A percentile compares a stretch with the other conserved stretches of the same genome.
Conservation (phyloP, 2,797 vertebrate genomes). For the Xiphophorus birchmanni region DNA sequence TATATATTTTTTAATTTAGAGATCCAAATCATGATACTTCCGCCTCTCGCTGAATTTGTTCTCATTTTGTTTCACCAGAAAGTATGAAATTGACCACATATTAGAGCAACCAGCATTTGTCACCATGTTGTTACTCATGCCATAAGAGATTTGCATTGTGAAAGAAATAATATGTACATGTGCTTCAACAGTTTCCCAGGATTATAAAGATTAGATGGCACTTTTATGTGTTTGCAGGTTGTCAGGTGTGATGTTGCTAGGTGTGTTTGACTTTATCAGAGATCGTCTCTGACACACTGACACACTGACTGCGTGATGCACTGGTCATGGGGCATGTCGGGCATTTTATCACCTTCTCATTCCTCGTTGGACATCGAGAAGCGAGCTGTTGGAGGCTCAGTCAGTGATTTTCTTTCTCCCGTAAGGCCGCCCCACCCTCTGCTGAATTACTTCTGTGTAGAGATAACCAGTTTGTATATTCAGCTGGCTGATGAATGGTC, state of each 20-base stretch:
- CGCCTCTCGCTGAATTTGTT: neutral
- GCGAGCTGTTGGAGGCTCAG: slow-evolving; percentile 28
- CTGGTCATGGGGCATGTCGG: neutral
- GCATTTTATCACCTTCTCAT: slow-evolving; percentile 24
- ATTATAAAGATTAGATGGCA: slow-evolving; percentile 1
- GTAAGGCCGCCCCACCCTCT: slow-evolving; percentile 19
- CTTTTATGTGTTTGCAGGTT: neutral
- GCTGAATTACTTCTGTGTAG: slow-evolving; percentile 47
- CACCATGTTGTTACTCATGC: neutral
- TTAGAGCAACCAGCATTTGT: neutral
- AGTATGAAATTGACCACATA: neutral
- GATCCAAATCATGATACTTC: neutral
- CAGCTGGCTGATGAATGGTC: slow-evolving; percentile 57
- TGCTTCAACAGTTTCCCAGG: neutral
- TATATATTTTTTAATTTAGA: neutral
- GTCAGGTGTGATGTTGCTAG: neutral
- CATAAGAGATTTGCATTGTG: neutral
- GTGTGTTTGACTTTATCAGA: slow-evolving; percentile 27
- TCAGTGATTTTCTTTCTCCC: slow-evolving; percentile 47
- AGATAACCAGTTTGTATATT: slow-evolving; percentile 66
- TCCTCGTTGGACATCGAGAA: slow-evolving; percentile 34
- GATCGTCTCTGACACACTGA: slow-evolving; percentile 13
- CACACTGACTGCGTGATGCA: slow-evolving; percentile 47
- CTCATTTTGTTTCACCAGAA: neutral
- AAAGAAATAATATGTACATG: neutral